Percentiles rank a stretch among this genome's conserved stretches.
Evolutionary conservation across 2,797 vertebrate genomes (phyloP).

Genomic region (Otolemur crassicaudatus): DNA sequence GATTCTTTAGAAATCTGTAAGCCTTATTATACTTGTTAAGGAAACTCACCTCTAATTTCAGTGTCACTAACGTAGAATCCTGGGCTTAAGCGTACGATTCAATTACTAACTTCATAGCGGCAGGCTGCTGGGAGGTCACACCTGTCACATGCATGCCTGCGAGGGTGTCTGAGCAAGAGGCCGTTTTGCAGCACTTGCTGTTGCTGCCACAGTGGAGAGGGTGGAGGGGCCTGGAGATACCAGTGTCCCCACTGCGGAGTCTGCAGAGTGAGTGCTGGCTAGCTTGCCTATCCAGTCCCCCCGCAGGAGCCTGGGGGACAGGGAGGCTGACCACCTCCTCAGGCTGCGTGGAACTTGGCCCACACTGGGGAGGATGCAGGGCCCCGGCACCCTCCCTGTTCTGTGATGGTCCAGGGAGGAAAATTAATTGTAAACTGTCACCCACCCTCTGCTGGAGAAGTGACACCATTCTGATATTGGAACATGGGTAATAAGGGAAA

Average conservation of each 20-base stretch:
- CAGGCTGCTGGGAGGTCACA: slow-evolving; percentile 68
- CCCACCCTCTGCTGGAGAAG: neutral
- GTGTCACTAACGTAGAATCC: slow-evolving; percentile 18
- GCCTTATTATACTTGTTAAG: slow-evolving; percentile 11
- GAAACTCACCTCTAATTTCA: slow-evolving; percentile 17
- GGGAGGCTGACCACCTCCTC: neutral
- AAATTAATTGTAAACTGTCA: neutral
- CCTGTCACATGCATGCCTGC: neutral
- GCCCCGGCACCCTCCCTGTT: neutral
- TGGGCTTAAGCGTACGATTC: neutral
- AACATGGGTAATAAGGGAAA: neutral
- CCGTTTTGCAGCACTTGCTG: neutral
- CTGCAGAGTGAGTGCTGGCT: neutral
- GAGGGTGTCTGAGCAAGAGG: neutral
- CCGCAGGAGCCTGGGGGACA: neutral
- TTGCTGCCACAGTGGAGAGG: neutral
- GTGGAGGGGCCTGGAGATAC: neutral
- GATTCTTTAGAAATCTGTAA: slow-evolving; percentile 47
- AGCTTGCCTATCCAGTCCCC: slow-evolving; percentile 23
- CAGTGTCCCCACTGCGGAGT: neutral
- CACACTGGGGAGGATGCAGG: neutral
- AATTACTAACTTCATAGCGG: slow-evolving; percentile 21
- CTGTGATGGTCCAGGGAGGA: neutral
- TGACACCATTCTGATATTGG: neutral
- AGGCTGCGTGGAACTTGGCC: neutral